phyloP scores from a whole-genome alignment of 2,113 vertebrate genomes.

The Microtus ochrogaster region DNA sequence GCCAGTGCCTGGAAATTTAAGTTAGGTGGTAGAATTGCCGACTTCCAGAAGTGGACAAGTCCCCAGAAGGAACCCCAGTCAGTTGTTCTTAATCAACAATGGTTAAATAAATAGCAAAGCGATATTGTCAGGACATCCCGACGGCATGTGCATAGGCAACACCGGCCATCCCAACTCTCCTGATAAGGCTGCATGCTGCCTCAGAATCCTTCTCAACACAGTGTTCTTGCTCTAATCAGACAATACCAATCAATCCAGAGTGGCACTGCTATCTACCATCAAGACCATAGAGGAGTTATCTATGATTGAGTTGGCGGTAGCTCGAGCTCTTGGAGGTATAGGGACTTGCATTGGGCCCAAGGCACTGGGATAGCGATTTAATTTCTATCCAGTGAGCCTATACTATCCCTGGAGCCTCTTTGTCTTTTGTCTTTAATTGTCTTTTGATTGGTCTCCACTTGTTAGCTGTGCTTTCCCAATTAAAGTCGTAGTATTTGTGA shows the following conservation, averaged over 20 bases:
- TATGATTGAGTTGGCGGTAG: too few relatives aligned
- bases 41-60: background rate
- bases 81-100: background rate
- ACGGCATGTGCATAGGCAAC: accelerated
- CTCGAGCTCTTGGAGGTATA: background rate
- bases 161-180: too few relatives aligned
- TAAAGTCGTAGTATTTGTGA: background rate
- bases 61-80: background rate
- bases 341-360: background rate
- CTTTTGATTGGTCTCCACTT: background rate
- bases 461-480: background rate
- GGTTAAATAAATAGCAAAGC: background rate
- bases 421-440: background rate
- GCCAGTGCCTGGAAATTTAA: constrained; percentile 23
- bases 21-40: background rate
- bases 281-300: background rate
- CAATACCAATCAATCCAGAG: background rate
- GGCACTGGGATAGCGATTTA: background rate
- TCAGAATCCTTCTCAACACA: background rate
- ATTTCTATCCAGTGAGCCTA: background rate
- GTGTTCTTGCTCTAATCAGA: background rate
- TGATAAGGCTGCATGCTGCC: background rate
- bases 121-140: too few relatives aligned
- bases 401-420: background rate
- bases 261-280: background rate